Percentiles rank a stretch among this genome's conserved stretches.
phyloP scores from a whole-genome alignment of 2,113 vertebrate genomes.

The Lagopus muta region DNA sequence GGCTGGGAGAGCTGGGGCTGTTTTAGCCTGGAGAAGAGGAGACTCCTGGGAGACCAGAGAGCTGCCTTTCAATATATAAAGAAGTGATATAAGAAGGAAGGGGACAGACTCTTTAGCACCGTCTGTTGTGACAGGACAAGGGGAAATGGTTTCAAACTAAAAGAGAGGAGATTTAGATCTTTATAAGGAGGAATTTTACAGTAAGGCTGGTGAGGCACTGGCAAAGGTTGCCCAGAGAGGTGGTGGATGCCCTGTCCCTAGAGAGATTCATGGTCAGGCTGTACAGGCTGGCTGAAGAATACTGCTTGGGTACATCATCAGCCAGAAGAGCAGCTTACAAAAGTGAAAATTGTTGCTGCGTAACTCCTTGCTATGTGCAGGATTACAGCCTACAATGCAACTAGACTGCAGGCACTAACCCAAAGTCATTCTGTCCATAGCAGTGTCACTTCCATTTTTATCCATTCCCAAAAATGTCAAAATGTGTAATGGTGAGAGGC shows the following conservation, averaged over 20 bases:
- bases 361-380: neutral
- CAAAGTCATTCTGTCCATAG: accelerated
- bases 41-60: neutral
- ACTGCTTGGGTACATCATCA: neutral
- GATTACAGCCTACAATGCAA: neutral
- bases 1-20: neutral
- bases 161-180: too few species aligned
- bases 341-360: neutral
- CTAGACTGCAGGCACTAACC: neutral
- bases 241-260: too few species aligned
- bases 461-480: neutral
- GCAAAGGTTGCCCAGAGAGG: too few species aligned
- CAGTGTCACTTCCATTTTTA: neutral
- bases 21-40: neutral
- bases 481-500: neutral
- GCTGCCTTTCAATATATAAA: neutral
- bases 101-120: too few species aligned
- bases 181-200: too few species aligned
- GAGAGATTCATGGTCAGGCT: too few species aligned
- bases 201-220: too few species aligned
- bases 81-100: too few species aligned
- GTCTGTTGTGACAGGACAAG: too few species aligned
- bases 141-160: too few species aligned
- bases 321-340: neutral
- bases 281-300: neutral